A percentile compares a stretch with the other conserved stretches of the same genome.
Evolutionary conservation across 2,113 vertebrate species (phyloP).

Genomic region (Semnopithecus entellus): DNA sequence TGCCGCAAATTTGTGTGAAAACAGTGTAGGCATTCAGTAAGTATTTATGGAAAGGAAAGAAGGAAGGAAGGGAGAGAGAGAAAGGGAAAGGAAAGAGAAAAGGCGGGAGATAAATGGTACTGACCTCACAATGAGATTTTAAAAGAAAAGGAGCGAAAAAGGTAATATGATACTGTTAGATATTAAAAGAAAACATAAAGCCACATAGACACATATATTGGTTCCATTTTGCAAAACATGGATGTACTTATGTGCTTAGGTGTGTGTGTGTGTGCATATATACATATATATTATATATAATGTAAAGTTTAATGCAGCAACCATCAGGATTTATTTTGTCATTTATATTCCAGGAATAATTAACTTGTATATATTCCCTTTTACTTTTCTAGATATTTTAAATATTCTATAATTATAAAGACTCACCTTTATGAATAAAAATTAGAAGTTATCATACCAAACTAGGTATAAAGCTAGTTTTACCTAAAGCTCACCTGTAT

Average conservation of each 20-base stretch:
- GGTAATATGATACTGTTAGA: background rate
- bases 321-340: background rate
- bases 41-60: background rate
- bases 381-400: background rate
- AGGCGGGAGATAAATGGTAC: too few species aligned
- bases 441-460: background rate
- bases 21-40: background rate
- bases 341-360: background rate
- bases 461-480: background rate
- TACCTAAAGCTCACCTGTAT: background rate
- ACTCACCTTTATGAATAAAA: background rate
- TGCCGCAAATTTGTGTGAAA: too few species aligned
- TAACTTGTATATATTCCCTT: background rate
- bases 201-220: background rate
- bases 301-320: background rate
- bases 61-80: background rate
- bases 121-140: background rate
- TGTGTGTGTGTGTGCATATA: too few species aligned
- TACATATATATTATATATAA: too few species aligned
- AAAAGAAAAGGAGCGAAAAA: background rate
- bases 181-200: background rate
- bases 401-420: background rate
- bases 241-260: background rate
- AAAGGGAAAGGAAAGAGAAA: rapidly evolving
- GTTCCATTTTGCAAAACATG: background rate